Conservation (phyloP, 1,140 invertebrate species). For the Tribolium castaneum region DNA sequence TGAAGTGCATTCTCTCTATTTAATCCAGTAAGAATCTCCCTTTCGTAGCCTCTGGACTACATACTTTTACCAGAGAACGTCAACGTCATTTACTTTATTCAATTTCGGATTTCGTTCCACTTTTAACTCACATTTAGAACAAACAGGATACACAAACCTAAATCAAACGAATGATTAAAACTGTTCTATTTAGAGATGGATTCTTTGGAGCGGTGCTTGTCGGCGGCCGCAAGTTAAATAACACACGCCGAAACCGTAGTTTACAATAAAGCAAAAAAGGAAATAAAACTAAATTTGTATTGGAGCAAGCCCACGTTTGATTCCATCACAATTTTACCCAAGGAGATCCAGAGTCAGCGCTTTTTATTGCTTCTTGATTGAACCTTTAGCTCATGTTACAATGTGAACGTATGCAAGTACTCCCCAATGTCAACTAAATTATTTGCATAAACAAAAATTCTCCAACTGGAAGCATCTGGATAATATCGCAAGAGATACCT, state of each 20-base stretch:
- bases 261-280: constrained; percentile 21
- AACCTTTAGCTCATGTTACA: neutral
- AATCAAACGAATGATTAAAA: neutral
- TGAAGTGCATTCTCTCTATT: constrained; percentile 49
- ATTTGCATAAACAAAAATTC: neutral
- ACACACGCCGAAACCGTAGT: neutral
- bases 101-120: neutral
- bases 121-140: constrained; percentile 2
- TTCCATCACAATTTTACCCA: constrained; percentile 10
- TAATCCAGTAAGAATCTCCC: constrained; percentile 38
- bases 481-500: constrained; percentile 4
- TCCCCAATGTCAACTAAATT: neutral
- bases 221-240: neutral
- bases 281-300: constrained; percentile 29
- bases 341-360: neutral
- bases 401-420: neutral
- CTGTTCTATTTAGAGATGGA: neutral
- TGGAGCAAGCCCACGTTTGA: constrained; percentile 14
- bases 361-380: constrained; percentile 25
- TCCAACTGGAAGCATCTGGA: constrained; percentile 18
- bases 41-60: constrained; percentile 24
- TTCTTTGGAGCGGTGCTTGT: neutral
- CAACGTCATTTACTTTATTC: constrained; percentile 30
- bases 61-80: neutral
- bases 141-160: neutral